Base-by-base conservation (phyloP, 2,113 vertebrate genomes). In the Thalassarche chlororhynchos region DNA sequence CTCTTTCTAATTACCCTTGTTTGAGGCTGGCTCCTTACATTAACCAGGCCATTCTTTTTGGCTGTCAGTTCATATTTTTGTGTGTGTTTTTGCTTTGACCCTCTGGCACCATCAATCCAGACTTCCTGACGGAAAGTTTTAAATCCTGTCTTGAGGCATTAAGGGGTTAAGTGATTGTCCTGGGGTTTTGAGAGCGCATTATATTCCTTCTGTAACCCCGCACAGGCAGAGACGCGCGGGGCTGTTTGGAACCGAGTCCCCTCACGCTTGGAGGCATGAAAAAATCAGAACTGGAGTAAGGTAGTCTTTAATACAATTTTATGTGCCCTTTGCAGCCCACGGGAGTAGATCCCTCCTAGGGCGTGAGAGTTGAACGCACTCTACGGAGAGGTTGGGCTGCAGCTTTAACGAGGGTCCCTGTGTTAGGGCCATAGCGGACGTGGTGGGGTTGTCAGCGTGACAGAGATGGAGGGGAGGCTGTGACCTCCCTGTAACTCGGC, bases 151-250 rank as follows among this genome's bases (percentile, higher is more conserved):
- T 55, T 10, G 78, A 80, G 83, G 49, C 55, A 74, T 26, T 66
- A 65, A 78, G 55, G 90, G 70, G 40, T 97, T 93, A 89, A 96
- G 78, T 71, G 60, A 20, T 87, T 85, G 51, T 92, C 70, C 49
- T 15, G 32, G 28, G 38, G 17, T 38, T 69, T 58, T 7, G 23
- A 38, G 58, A 92, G 65, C 47, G 9, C 44, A 3, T 62, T 31
- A 2, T 25, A 15, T 17, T 38, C 72, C 51, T 26, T 38, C n/a
- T 14, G 72, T 24, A 72, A 40, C 70, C 58, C 28, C 2, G 8
- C 17, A 3, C 40, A 23, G 62, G 64, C 68, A 16, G n/a, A 23
- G 12, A 5, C 44, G 47, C 14, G 2, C 1, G 2, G 71, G 28
- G 42, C 60, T 58, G 14, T 25, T 81, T 14, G 46, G 64, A 77